Evolutionary conservation across 2,797 vertebrate species (phyloP).

Genomic region (Spinibarbus caldwelli): DNA sequence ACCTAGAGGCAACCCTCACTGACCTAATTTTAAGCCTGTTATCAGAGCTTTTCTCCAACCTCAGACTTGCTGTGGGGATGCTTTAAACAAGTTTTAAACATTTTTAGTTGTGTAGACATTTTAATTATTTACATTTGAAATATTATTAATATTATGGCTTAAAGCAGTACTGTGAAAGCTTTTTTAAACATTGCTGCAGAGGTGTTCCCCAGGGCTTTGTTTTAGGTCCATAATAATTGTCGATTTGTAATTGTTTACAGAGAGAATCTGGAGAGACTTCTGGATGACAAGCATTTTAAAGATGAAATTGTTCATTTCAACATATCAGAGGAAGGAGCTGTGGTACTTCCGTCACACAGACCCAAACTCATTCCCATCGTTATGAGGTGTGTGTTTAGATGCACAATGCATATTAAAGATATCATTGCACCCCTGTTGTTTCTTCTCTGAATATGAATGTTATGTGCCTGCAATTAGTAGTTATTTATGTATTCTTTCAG

Average conservation of each 20-base stretch:
- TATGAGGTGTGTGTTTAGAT: slow-evolving; percentile 84
- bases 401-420: neutral
- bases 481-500: slow-evolving; percentile 68
- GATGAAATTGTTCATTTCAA: slow-evolving; percentile 96
- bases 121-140: neutral
- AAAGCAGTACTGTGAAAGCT: neutral
- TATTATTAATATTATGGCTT: neutral
- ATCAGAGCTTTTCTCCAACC: neutral
- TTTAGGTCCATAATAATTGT: neutral
- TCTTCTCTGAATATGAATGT: neutral
- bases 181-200: neutral
- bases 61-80: neutral
- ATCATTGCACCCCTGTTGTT: neutral
- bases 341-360: slow-evolving; percentile 87
- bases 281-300: slow-evolving; percentile 95
- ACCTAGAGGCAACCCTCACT: neutral
- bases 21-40: slow-evolving; percentile 8
- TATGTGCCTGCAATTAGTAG: neutral
- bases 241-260: slow-evolving; percentile 67
- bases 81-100: neutral
- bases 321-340: slow-evolving; percentile 87
- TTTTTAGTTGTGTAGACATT: neutral
- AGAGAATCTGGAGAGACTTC: slow-evolving; percentile 89
- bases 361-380: slow-evolving; percentile 87
- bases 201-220: neutral